Evolutionary conservation across 1,140 invertebrate genomes (phyloP), one percentile per base, ranked within the genome.

Genomic region (Zophobas morio): DNA sequence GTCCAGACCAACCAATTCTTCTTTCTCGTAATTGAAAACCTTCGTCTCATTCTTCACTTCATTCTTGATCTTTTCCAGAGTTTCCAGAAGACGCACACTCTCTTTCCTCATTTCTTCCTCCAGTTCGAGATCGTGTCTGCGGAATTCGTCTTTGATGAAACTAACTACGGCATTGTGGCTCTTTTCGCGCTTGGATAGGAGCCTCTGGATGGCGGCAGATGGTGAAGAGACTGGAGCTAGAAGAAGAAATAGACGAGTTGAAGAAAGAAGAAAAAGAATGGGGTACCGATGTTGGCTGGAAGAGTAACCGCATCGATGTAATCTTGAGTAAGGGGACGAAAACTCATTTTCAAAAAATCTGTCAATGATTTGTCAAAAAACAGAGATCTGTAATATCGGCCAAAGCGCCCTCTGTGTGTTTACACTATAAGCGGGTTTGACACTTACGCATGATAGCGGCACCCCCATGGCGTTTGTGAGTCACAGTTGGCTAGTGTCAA

Each of bases 401-500:
- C 20, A 20, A 20, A 20, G 20, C 20, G 20, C 20, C 20, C 20
- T 20, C 20, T 20, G 20, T 20, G 20, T 20, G 20, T 20, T 20
- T 20, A 20, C 20, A 20, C 20, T 20, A 20, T 20, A 20, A 20
- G 20, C 20, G 20, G 20, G 20, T 20, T 20, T 20, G 20, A 20
- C 20, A 20, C 20, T 20, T 20, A 20, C 20, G 20, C 20, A 20
- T 20, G 20, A 20, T 20, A 20, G 20, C 20, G 20, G 20, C 20
- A 20, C 20, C 20, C 20, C 20, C 20, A 20, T 20, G 20, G 20
- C 20, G 35, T 63, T 63, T 42, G 34, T 72, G 51, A 72, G 46
- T 72, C 60, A 56, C 20, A 63, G 54, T 35, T 63, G 6, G n/a
- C 39, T 20, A 33, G 39, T 66, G 60, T 66, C 60, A 66, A 51